phyloP scores from a whole-genome alignment of 2,113 vertebrate species.

The Lepisosteus osseus region DNA sequence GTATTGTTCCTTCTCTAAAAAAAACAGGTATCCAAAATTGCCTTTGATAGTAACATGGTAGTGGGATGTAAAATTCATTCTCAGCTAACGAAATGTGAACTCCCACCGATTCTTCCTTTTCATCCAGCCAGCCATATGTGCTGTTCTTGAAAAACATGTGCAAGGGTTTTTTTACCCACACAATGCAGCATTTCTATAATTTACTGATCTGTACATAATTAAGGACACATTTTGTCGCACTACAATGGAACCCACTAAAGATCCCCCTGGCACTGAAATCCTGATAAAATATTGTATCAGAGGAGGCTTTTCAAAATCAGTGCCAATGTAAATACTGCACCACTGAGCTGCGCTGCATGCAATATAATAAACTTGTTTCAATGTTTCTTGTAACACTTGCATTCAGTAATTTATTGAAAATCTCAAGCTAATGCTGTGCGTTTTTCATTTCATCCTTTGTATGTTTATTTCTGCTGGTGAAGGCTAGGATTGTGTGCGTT shows the following conservation, averaged over 20 bases:
- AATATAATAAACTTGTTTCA: conserved; percentile 13
- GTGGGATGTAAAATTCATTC: neutral
- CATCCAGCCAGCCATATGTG: conserved; percentile 4
- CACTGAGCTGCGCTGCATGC: neutral
- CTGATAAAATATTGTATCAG: conserved; percentile 17
- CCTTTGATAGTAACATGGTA: neutral
- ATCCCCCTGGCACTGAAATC: conserved; percentile 27
- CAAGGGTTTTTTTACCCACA: neutral
- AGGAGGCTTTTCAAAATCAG: neutral
- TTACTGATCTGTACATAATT: conserved; percentile 15
- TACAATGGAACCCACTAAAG: conserved; percentile 24
- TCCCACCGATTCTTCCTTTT: neutral
- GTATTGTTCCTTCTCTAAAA: conserved; percentile 13
- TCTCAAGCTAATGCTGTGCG: conserved; percentile 5
- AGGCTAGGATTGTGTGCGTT: neutral
- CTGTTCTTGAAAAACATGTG: neutral
- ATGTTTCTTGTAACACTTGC: neutral
- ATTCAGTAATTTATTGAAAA: conserved; percentile 18
- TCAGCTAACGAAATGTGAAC: neutral
- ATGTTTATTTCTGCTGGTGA: conserved; percentile 20
- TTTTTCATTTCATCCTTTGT: conserved; percentile 16
- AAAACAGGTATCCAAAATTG: neutral
- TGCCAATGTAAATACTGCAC: conserved; percentile 28
- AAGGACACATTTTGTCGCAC: conserved; percentile 19
- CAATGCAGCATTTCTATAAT: conserved; percentile 5